Conservation (phyloP, 2,797 vertebrate genomes). For the Pipistrellus nathusii region DNA sequence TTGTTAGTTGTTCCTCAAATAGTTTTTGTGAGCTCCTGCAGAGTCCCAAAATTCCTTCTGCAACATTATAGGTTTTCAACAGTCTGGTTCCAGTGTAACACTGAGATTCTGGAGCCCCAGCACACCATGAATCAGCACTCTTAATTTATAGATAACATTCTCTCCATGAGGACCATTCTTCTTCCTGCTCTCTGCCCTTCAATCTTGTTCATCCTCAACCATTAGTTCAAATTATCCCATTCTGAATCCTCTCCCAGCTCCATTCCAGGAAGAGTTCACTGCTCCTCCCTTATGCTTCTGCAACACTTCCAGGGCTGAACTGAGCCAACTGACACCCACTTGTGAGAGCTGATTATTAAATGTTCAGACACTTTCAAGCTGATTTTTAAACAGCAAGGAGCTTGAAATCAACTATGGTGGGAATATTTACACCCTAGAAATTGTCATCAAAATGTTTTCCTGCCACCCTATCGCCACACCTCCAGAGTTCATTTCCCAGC, state of each 20-base stretch:
- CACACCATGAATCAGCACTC: background rate
- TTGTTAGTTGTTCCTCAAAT: background rate
- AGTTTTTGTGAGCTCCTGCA: background rate
- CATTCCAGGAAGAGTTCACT: background rate
- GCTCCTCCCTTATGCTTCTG: background rate
- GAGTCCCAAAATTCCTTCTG: background rate
- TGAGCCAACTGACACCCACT: background rate
- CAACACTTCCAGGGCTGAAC: too few relatives aligned
- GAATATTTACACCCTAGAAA: background rate
- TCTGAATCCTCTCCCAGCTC: background rate
- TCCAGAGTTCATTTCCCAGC: background rate
- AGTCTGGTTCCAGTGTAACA: background rate
- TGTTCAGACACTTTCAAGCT: background rate
- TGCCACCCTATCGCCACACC: background rate
- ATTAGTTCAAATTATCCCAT: background rate
- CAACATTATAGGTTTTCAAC: background rate
- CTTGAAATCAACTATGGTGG: background rate
- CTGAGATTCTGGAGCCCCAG: background rate
- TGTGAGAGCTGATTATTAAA: background rate
- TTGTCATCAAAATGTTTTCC: background rate
- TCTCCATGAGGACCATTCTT: background rate
- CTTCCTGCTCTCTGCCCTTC: background rate
- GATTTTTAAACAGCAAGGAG: background rate
- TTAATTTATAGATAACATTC: background rate
- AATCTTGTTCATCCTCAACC: background rate